Evolutionary conservation across 2,113 vertebrate genomes (phyloP).

Genomic region (Oryzias celebensis): DNA sequence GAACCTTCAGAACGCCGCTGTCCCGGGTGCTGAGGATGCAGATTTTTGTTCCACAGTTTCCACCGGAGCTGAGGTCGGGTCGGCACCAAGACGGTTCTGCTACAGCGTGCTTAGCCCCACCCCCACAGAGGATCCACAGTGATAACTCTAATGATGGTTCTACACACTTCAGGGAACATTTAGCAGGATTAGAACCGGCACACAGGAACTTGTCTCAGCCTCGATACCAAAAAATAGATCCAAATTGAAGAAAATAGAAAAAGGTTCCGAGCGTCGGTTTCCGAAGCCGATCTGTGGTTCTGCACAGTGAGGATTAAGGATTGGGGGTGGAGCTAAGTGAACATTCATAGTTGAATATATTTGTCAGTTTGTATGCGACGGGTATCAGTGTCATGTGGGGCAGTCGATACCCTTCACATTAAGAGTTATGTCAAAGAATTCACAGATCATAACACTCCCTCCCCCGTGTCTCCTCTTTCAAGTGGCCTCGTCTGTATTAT

Average conservation of each 20-base stretch:
- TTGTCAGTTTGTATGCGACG: conserved; percentile 45
- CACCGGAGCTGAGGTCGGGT: conserved; percentile 26
- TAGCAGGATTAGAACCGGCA: conserved; percentile 27
- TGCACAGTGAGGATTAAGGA: conserved; percentile 74
- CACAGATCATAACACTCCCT: conserved; percentile 49
- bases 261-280: conserved; percentile 22
- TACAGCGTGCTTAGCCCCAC: conserved; percentile 59
- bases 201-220: conserved; percentile 39
- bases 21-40: too few species aligned
- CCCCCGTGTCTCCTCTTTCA: conserved; percentile 72
- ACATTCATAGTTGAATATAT: conserved; percentile 69
- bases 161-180: conserved; percentile 14
- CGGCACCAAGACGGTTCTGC: conserved; percentile 38
- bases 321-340: conserved; percentile 57
- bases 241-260: conserved; percentile 64
- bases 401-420: conserved; percentile 68
- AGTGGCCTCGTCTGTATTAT: conserved; percentile 79
- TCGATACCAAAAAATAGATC: conserved; percentile 68
- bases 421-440: conserved; percentile 21
- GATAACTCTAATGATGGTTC: conserved; percentile 53
- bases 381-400: conserved; percentile 61
- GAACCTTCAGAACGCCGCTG: not conserved
- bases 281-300: conserved; percentile 21
- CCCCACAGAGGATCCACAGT: conserved; percentile 68
- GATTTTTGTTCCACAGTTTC: conserved; percentile 33